A percentile compares a stretch with the other conserved stretches of the same genome.
Evolutionary conservation across 2,113 vertebrate species (phyloP).

Genomic region (Neopipo cinnamomea): DNA sequence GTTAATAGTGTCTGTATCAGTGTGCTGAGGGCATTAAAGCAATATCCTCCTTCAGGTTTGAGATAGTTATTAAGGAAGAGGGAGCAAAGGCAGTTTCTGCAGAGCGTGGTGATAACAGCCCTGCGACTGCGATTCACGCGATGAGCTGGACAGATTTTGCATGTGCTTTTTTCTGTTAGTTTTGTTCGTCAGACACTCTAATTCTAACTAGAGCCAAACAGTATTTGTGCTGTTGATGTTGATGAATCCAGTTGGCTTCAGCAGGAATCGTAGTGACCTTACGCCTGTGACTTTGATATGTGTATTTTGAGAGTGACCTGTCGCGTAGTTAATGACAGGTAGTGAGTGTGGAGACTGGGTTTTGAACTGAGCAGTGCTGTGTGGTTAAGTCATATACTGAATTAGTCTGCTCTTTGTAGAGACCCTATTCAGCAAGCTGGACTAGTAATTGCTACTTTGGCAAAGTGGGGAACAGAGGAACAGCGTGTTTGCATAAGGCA

Average conservation of each 20-base stretch:
- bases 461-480: not conserved
- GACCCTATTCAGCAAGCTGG: not conserved
- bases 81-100: constrained; percentile 19
- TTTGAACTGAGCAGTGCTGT: not conserved
- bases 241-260: not conserved
- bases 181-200: not conserved
- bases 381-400: not conserved
- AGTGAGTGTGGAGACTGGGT: not conserved
- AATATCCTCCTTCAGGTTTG: constrained; percentile 40
- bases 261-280: not conserved
- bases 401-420: not conserved
- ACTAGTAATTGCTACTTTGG: not conserved
- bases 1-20: constrained; percentile 62
- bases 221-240: not conserved
- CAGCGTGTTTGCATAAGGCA: not conserved
- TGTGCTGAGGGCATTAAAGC: constrained; percentile 62
- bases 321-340: not conserved
- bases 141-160: not conserved
- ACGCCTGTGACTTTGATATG: not conserved
- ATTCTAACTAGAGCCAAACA: not conserved
- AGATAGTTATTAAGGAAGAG: constrained; percentile 49
- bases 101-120: not conserved
- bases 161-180: not conserved
- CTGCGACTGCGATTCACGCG: not conserved
- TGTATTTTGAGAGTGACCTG: not conserved